A percentile compares a stretch with the other conserved stretches of the same genome.
These are phyloP conservation scores for Denticeps clupeoides DNA, from an alignment of 2,797 vertebrate genomes.

Conservation along the genomic window DNA sequence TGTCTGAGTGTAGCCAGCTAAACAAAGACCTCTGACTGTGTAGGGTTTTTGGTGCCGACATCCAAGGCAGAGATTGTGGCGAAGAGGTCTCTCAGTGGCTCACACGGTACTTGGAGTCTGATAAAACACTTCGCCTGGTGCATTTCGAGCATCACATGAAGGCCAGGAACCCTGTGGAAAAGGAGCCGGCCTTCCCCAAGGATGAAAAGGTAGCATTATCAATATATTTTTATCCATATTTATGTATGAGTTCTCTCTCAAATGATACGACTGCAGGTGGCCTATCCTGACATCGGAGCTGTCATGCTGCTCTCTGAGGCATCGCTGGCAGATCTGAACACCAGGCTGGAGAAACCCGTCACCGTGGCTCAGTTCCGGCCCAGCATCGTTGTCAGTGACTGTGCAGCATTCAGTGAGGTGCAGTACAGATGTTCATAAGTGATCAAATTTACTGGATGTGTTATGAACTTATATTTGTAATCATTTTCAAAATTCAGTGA, in stretches of 20 bases:
- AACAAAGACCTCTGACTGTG: background rate
- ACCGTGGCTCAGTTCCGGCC: constrained; percentile 76
- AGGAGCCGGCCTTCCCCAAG: constrained; percentile 33
- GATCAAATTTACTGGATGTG: background rate
- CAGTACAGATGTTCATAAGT: background rate
- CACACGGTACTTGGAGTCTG: constrained; percentile 59
- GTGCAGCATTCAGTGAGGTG: constrained; percentile 78
- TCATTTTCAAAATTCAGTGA: no score
- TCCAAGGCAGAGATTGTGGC: constrained; percentile 84
- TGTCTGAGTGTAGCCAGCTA: no score
- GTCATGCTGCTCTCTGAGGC: constrained; percentile 80
- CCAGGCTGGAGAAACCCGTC: constrained; percentile 60
- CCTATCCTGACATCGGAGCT: constrained; percentile 70
- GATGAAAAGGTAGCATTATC: constrained; percentile 59
- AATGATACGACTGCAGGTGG: constrained; percentile 49
- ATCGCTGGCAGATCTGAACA: constrained; percentile 74
- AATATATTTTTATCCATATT: background rate
- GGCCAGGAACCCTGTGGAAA: constrained; percentile 44
- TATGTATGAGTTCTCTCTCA: background rate
- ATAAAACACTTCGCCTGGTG: constrained; percentile 66
- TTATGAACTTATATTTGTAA: background rate
- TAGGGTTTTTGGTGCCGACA: constrained; percentile 72
- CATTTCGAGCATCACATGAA: constrained; percentile 76
- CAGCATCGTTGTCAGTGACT: constrained; percentile 74
- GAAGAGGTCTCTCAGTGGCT: constrained; percentile 74